phyloP scores from a whole-genome alignment of 2,888 invertebrate genomes.

The Pyrochroa serraticornis region DNA sequence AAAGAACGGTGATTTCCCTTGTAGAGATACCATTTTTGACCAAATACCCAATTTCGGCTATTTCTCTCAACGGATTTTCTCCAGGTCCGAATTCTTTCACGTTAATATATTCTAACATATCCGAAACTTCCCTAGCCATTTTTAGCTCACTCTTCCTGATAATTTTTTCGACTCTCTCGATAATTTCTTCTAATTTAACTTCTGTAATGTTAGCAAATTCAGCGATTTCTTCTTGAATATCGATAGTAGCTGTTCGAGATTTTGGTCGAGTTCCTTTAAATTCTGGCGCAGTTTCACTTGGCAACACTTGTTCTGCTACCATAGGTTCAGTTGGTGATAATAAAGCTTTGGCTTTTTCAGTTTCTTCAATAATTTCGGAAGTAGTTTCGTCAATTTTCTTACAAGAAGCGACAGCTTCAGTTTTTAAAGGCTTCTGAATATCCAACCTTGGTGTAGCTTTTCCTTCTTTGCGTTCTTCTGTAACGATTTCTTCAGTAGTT shows the following conservation, averaged over 20 bases:
- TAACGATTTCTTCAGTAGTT: slow-evolving; percentile 62
- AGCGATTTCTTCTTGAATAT: slow-evolving; percentile 48
- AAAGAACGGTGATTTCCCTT: slow-evolving; percentile 77
- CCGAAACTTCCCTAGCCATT: slow-evolving; percentile 76
- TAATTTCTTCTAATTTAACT: slow-evolving; percentile 62
- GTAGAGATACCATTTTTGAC: slow-evolving; percentile 77
- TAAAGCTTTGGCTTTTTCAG: slow-evolving; percentile 59
- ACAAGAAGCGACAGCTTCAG: slow-evolving; percentile 66
- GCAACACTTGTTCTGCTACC: slow-evolving; percentile 63
- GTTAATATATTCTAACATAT: slow-evolving; percentile 74
- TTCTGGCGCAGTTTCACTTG: slow-evolving; percentile 63
- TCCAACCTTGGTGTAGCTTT: slow-evolving; percentile 63
- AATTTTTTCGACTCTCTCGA: slow-evolving; percentile 64
- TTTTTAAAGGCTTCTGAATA: slow-evolving; percentile 65
- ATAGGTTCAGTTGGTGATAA: slow-evolving; percentile 65
- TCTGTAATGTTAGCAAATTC: slow-evolving; percentile 58
- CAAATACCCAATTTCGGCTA: slow-evolving; percentile 82
- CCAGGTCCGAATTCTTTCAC: slow-evolving; percentile 82
- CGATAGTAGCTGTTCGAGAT: slow-evolving; percentile 45
- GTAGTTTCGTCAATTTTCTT: slow-evolving; percentile 67
- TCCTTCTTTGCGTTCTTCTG: slow-evolving; percentile 54
- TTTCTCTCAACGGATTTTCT: slow-evolving; percentile 77
- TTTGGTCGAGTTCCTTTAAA: slow-evolving; percentile 54
- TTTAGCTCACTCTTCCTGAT: slow-evolving; percentile 63
- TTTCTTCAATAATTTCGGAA: slow-evolving; percentile 52